These are phyloP conservation scores for Chloropsis hardwickii DNA, from an alignment of 2,113 vertebrate species.

Conservation along the genomic window DNA sequence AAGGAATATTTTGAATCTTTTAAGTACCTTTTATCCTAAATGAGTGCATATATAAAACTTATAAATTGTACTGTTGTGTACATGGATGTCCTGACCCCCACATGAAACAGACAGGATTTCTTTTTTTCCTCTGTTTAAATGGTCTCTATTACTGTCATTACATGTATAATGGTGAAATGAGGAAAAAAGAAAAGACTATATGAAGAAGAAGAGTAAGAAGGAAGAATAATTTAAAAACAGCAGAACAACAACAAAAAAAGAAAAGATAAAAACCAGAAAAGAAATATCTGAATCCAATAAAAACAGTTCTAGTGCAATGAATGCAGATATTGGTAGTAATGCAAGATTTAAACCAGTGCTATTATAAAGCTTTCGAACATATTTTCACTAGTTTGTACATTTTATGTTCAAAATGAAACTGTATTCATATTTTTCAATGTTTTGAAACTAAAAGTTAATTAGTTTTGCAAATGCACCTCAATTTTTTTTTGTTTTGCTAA, in stretches of 20 bases:
- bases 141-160: not conserved
- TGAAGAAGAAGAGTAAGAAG: not conserved
- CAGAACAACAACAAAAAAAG: not conserved
- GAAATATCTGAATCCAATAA: not conserved
- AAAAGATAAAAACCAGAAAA: not conserved
- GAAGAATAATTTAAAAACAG: accelerated
- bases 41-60: not conserved
- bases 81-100: not conserved
- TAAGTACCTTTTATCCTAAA: not conserved
- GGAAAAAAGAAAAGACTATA: not conserved
- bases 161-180: not conserved
- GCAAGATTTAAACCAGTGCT: not conserved
- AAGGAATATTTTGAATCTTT: not conserved
- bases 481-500: not conserved
- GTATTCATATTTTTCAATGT: not conserved
- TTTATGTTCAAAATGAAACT: not conserved
- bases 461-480: not conserved
- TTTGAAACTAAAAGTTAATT: not conserved
- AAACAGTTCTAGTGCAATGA: not conserved
- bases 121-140: not conserved
- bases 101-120: not conserved
- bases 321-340: not conserved
- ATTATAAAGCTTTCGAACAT: not conserved
- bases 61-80: not conserved
- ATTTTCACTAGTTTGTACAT: not conserved